Evolutionary conservation across 2,888 invertebrate species (phyloP).

Genomic region (Teleiodes luculella): DNA sequence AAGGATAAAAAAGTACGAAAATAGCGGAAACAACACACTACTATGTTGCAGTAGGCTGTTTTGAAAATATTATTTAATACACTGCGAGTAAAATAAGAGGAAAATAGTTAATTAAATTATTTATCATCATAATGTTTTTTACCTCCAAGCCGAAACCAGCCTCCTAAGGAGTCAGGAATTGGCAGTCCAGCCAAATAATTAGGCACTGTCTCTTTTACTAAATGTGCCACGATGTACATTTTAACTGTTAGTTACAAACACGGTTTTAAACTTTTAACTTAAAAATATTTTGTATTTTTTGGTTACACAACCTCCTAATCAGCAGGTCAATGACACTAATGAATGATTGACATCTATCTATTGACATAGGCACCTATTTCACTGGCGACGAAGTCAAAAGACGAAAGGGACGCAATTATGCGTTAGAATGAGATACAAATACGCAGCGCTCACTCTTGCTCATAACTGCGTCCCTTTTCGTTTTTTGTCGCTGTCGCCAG

Average conservation of each 20-base stretch:
- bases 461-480: too few relatives aligned
- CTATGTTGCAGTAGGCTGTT: too few relatives aligned
- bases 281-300: conserved; percentile 2
- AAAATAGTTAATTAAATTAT: neutral
- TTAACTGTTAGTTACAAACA: conserved; percentile 34
- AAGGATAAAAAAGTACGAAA: too few relatives aligned
- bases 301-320: conserved; percentile 9
- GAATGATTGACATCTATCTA: neutral
- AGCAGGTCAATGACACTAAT: conserved; percentile 9
- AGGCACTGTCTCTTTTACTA: conserved; percentile 88
- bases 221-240: conserved; percentile 87
- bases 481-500: too few relatives aligned
- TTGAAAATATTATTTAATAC: too few relatives aligned
- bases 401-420: too few relatives aligned
- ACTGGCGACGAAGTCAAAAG: too few relatives aligned
- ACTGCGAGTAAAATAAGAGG: neutral
- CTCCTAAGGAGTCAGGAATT: conserved; percentile 89
- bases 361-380: too few relatives aligned
- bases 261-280: too few relatives aligned
- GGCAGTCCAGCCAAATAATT: conserved; percentile 91
- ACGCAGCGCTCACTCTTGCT: too few relatives aligned
- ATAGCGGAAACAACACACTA: too few relatives aligned
- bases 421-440: too few relatives aligned
- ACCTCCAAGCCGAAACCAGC: conserved; percentile 93
- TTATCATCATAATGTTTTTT: conserved; percentile 25